phyloP scores from a whole-genome alignment of 92 coral and sea anemone genomes.

The Galaxea fascicularis region DNA sequence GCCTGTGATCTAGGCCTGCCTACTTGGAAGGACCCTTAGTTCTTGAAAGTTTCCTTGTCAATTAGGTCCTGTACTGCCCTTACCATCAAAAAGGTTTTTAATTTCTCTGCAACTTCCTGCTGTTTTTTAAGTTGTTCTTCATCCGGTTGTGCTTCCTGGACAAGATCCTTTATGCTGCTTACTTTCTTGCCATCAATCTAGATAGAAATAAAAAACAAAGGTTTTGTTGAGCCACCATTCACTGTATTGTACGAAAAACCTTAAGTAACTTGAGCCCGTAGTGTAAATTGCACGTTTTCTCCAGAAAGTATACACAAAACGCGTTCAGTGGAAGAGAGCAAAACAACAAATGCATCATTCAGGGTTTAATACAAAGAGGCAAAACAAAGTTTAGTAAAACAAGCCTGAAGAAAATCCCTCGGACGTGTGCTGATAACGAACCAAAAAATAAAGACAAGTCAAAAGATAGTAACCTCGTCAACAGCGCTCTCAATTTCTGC shows the following conservation, averaged over 20 bases:
- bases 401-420: too few relatives aligned
- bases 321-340: too few relatives aligned
- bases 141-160: slow-evolving; percentile 78
- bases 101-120: slow-evolving; percentile 80
- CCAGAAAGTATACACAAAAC: too few relatives aligned
- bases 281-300: too few relatives aligned
- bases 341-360: too few relatives aligned
- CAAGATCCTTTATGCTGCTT: slow-evolving; percentile 85
- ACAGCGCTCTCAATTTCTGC: slow-evolving; percentile 83
- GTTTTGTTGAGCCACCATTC: too few relatives aligned
- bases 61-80: not conserved
- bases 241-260: too few relatives aligned
- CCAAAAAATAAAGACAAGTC: not conserved
- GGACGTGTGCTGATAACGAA: too few relatives aligned
- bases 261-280: too few relatives aligned
- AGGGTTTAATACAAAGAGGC: too few relatives aligned
- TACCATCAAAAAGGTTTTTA: slow-evolving; percentile 84
- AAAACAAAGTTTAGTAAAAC: too few relatives aligned
- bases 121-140: slow-evolving; percentile 79
- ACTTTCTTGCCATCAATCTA: slow-evolving; percentile 53
- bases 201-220: not conserved
- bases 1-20: not conserved
- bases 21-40: too few relatives aligned
- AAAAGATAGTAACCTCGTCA: slow-evolving; percentile 60
- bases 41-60: not conserved